Evolutionary conservation across 92 coral and sea anemone genomes (phyloP).

Genomic region (Zoanthus solanderi): DNA sequence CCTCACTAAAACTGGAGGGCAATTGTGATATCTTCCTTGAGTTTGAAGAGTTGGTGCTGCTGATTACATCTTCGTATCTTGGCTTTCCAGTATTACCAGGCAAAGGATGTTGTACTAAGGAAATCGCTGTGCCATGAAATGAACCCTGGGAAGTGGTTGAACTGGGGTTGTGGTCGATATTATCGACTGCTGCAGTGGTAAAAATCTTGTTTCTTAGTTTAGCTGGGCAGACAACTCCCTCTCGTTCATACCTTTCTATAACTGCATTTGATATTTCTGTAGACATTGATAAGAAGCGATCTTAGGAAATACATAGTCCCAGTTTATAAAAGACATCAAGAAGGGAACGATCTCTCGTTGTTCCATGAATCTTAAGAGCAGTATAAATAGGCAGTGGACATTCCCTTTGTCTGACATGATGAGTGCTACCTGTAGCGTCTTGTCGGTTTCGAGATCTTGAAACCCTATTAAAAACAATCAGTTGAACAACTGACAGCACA

Average conservation of each 20-base stretch:
- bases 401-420: conserved; percentile 51
- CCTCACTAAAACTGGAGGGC: conserved; percentile 34
- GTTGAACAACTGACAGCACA: conserved; percentile 50
- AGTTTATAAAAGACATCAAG: conserved; percentile 47
- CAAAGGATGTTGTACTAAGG: conserved; percentile 58
- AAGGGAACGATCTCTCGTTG: conserved; percentile 36
- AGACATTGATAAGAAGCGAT: conserved; percentile 50
- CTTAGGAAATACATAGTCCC: conserved; percentile 53
- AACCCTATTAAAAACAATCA: conserved; percentile 45
- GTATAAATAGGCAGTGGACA: conserved; percentile 48
- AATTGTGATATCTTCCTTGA: conserved; percentile 38
- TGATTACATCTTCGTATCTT: conserved; percentile 26
- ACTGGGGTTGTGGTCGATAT: conserved; percentile 62
- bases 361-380: conserved; percentile 44
- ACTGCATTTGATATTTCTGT: conserved; percentile 55
- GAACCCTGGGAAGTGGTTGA: conserved; percentile 49
- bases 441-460: conserved; percentile 23
- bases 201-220: conserved; percentile 41
- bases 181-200: conserved; percentile 59
- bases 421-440: conserved; percentile 46
- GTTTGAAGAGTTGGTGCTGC: neutral
- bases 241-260: conserved; percentile 40
- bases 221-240: conserved; percentile 55
- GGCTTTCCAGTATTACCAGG: conserved; percentile 46
- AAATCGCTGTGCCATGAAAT: conserved; percentile 46